Percentiles rank a stretch among this genome's conserved stretches.
Conservation (phyloP, 2,888 invertebrate genomes). For the Biston betularia region DNA sequence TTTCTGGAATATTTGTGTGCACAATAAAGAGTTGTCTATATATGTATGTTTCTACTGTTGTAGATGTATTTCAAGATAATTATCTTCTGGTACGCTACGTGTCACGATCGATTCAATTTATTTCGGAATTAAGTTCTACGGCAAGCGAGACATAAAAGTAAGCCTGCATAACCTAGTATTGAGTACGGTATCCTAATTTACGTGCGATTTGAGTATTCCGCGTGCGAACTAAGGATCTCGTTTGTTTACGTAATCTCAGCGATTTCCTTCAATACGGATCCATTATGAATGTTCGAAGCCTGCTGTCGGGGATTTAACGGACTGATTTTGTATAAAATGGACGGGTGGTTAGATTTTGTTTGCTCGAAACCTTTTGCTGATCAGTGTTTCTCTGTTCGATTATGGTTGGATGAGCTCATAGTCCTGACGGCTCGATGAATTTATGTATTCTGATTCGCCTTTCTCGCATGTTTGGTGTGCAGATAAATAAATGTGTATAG, state of each 20-base stretch:
- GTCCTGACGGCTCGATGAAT: neutral
- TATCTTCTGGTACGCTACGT: neutral
- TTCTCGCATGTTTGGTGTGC: neutral
- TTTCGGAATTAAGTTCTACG: neutral
- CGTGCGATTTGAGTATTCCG: slow-evolving; percentile 28
- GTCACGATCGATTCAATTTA: slow-evolving; percentile 4
- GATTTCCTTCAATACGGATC: slow-evolving; percentile 46
- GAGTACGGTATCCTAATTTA: slow-evolving; percentile 22
- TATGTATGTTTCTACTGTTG: too few species aligned
- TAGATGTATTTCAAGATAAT: neutral
- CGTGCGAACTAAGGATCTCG: slow-evolving; percentile 25
- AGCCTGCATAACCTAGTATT: slow-evolving; percentile 12
- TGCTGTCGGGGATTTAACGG: slow-evolving; percentile 36
- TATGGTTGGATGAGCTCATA: slow-evolving; percentile 6
- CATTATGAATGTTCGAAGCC: slow-evolving; percentile 42
- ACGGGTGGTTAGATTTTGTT: slow-evolving; percentile 17
- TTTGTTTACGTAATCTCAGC: slow-evolving; percentile 46
- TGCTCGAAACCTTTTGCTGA: slow-evolving; percentile 5
- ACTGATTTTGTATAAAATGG: slow-evolving; percentile 21
- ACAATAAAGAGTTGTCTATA: too few species aligned
- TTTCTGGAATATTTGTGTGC: too few species aligned
- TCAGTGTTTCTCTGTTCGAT: slow-evolving; percentile 4
- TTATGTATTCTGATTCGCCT: neutral
- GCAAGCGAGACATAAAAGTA: slow-evolving; percentile 1
- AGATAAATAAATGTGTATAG: neutral